These are phyloP conservation scores for Thrips palmi DNA, from an alignment of 1,140 invertebrate species.

Conservation along the genomic window DNA sequence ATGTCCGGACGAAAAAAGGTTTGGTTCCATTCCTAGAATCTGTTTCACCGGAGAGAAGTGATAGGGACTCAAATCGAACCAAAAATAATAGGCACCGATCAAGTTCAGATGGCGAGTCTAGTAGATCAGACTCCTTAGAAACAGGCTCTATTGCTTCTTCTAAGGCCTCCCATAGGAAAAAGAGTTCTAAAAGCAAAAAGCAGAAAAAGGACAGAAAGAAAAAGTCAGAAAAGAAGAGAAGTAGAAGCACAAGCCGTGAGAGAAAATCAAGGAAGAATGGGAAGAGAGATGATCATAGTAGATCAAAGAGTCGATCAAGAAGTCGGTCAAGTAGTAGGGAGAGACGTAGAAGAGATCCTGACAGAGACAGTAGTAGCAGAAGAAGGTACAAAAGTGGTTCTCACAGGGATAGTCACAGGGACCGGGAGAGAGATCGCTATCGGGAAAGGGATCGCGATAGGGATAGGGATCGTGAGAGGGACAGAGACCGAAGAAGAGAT, in stretches of 20 bases:
- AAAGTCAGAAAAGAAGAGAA: conserved; percentile 9
- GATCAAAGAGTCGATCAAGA: too few species aligned
- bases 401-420: too few species aligned
- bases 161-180: conserved; percentile 3
- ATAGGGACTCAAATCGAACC: background rate
- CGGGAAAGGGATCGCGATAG: conserved; percentile 8
- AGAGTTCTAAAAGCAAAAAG: conserved; percentile 2
- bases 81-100: background rate
- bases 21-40: too few species aligned
- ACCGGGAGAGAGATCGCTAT: too few species aligned
- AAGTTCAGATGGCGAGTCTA: background rate
- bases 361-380: too few species aligned
- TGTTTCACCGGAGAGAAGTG: background rate
- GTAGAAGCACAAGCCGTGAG: too few species aligned
- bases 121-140: background rate
- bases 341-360: too few species aligned
- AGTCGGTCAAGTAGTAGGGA: too few species aligned
- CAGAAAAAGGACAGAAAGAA: conserved; percentile 7
- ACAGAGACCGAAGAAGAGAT: conserved; percentile 5
- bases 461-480: conserved; percentile 5
- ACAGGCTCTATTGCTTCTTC: conserved; percentile 3
- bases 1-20: too few species aligned
- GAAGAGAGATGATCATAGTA: too few species aligned
- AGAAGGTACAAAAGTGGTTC: too few species aligned
- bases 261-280: too few species aligned